Evolutionary conservation across 2,797 vertebrate species (phyloP), one percentile per base, ranked within the genome.

Genomic region (Hydrophis major): DNA sequence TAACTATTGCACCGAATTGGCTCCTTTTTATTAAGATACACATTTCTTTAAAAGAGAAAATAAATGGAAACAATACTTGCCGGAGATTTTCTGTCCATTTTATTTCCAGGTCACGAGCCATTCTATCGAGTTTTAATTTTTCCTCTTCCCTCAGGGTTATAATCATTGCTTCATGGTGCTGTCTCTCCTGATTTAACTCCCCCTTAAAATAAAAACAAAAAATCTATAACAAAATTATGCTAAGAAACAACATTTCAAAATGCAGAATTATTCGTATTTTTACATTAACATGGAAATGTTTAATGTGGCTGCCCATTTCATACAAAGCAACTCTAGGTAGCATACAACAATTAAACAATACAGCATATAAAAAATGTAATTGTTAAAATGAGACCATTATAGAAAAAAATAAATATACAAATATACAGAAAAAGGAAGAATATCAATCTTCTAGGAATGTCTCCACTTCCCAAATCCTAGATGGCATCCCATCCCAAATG

Each of bases 21-120:
- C 2, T 83, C 78, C 78, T 83, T 47, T 83, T 47, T 83, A 83
- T 83, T 83, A 83, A 83, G 78, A 83, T 25, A 25, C 22, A 83
- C 74, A 25, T 89, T 32, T 89, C 28, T 53, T 92, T 92, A 18
- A 93, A 66, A 18, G 11, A 47, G 87, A 86, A 59, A 87, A 90
- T 53, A 10, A 83, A 42, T 6, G 11, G 53, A 32, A 55, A 78
- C 37, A 74, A 94, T 87, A 87, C 89, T 93, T 95, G 99, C 99
- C 99, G 98, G 95, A 99, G 98, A 66, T 99, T 99, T 97, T 99
- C 99, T 2, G 99, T 99, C 99, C 99, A 99, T 96, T 99, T 99
- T 27, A 99, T 98, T 98, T 99, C 99, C 94, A 99, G 97, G 96
- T 99, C 99, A 93, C 97, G 98, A n/a, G 99, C 99, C 98, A 99